phyloP scores from a whole-genome alignment of 2,113 vertebrate species.

The Fregetta grallaria region DNA sequence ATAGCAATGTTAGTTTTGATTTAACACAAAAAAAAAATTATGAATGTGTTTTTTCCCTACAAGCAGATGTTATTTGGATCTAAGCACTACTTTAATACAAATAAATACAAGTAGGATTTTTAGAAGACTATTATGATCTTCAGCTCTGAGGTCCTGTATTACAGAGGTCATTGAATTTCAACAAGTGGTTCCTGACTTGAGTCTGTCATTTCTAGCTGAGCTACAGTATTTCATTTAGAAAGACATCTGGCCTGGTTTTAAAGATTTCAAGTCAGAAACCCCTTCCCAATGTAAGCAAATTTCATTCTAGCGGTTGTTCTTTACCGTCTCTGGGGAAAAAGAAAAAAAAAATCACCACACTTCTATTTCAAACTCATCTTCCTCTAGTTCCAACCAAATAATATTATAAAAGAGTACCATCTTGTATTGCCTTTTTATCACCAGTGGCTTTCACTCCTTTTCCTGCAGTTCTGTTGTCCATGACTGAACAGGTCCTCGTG shows the following conservation, averaged over 20 bases:
- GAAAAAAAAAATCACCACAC: not conserved
- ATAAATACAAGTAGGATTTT: conserved; percentile 31
- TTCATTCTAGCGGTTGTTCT: not conserved
- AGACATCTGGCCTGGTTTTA: conserved; percentile 49
- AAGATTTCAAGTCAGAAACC: conserved; percentile 4
- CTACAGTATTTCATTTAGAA: conserved; percentile 28
- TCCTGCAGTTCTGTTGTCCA: not conserved
- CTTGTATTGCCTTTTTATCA: not conserved
- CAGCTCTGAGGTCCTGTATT: conserved; percentile 3
- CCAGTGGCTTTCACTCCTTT: not conserved
- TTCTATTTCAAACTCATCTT: not conserved
- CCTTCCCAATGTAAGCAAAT: not conserved
- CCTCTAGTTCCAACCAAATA: not conserved
- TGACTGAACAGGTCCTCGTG: not conserved
- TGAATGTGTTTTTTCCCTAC: not conserved
- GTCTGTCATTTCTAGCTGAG: conserved; percentile 5
- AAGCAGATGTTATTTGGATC: not conserved
- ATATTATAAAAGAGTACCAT: not conserved
- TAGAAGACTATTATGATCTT: not conserved
- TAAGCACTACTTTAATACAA: not conserved
- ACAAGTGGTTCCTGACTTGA: conserved; percentile 23
- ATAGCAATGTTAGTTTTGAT: not conserved
- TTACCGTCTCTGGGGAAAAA: not conserved
- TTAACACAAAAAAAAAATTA: not conserved
- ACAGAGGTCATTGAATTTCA: conserved; percentile 56